Base-by-base conservation (phyloP, 1,140 invertebrate species). In the Belonocnema kinseyi region DNA sequence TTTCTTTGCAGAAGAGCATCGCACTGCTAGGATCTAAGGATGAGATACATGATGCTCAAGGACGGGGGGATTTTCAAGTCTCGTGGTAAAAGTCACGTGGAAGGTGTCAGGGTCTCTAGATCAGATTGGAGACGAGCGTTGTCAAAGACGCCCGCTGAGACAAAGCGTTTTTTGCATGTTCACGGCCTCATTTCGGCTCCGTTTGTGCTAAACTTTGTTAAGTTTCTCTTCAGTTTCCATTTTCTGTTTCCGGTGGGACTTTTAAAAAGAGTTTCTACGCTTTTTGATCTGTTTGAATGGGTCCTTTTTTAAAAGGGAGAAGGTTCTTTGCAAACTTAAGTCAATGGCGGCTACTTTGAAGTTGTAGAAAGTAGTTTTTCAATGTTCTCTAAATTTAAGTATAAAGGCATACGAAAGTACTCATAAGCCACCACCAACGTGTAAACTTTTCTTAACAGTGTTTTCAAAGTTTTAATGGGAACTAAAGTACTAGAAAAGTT, bases 1-100 rank as follows among this genome's bases (percentile, higher is more conserved):
- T 16, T 54, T 54, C 58, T n/a, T 46, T 75, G 50, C 50, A 72
- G 50, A 77, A 73, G 80, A 79, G 33, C n/a, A 66, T 33, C 40
- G 33, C 46, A 16, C 40, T 40, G 61, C 16, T 16, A 11, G 17
- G 12, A 26, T 21, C 12, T 21, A 66, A 16, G 1, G 40, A 21
- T 66, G 61, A 66, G 61, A 16, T 66, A 66, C 61, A 16, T 66
- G 26, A 16, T 40, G 4, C 61, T 66, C 61, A 66, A 66, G 61
- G 61, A 66, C 61, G 26, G 13, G 40, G 13, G 14, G 14, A n/a
- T 66, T 66, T 66, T 66, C 33, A 33, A 56, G 53, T 33, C 58
- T 46, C 40, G 40, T 46, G 58, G 8, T 40, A 66, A 66, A 66
- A 66, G 61, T 66, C 61, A 66, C 26, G 61, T 66, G 61, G 13